Evolutionary conservation across 37 sponge, comb jelly and placozoan genomes (phyloP), one percentile per base, ranked within the genome.

Genomic region (Theonella swinhoei): DNA sequence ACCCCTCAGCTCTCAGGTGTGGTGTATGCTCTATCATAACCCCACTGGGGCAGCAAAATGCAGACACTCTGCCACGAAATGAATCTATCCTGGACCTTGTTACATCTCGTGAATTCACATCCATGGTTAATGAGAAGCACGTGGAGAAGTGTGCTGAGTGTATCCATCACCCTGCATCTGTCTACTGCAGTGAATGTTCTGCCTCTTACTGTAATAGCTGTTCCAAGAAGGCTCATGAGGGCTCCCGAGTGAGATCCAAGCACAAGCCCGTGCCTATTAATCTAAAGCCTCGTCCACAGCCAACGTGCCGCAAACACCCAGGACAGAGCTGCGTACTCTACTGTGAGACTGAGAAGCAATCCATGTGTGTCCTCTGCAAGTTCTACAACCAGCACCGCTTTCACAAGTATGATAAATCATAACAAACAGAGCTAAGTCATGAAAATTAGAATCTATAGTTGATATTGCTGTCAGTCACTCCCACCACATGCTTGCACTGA

Each of bases 341-440:
- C 74, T 93, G 94, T 70, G 94, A 93, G 73, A 93, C 94, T 29
- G 94, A 93, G 42, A 78, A 74, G 58, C 80, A 75, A 61, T 87
- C 94, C 22, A 93, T 93, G 94, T 93, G 94, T 80, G 90, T 93
- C 20, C 62, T 93, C 54, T 93, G 94, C 84, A 93, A 93, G 80
- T 93, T 89, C 58, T 93, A 89, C 72, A 83, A 83, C 59, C 90
- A 93, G 72, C 94, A 93, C 39, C 77, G 89, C 24, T 86, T 89
- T 73, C 94, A 93, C 66, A 89, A 85, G 64, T 93, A 83, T 68
- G 83, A 7, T 47, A 17, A n/a, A n/a, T n/a, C n/a, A n/a, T n/a
- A n/a, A n/a, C n/a, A n/a, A n/a, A n/a, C n/a, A n/a, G n/a, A n/a
- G n/a, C n/a, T n/a, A n/a, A n/a, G n/a, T n/a, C n/a, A n/a, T n/a